These are phyloP conservation scores for Globodera rostochiensis DNA, from an alignment of 1,140 invertebrate genomes.

Conservation along the genomic window DNA sequence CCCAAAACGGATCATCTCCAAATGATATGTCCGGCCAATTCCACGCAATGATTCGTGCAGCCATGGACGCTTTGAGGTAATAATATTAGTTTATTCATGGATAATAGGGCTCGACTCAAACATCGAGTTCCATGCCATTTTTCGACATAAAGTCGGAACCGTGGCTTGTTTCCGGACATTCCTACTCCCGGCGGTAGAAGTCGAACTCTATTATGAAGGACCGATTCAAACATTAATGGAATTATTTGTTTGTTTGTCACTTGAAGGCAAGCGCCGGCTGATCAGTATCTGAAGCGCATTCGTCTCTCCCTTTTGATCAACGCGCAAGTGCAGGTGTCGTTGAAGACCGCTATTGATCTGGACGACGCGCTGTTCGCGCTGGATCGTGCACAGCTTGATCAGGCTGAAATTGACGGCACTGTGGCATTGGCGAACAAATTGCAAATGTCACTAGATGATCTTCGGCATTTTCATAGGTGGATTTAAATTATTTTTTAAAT, in stretches of 20 bases:
- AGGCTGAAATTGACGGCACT: neutral
- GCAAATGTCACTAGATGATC: neutral
- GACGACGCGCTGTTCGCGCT: slow-evolving; percentile 41
- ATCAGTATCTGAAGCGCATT: slow-evolving; percentile 15
- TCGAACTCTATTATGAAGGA: slow-evolving; percentile 16
- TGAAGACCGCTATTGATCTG: slow-evolving; percentile 22
- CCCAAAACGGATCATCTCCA: neutral
- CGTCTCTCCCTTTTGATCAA: slow-evolving; percentile 13
- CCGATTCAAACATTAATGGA: neutral
- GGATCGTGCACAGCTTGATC: slow-evolving; percentile 20
- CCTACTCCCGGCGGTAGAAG: slow-evolving; percentile 16
- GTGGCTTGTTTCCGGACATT: too few species aligned
- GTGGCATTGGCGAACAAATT: neutral
- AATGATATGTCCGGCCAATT: slow-evolving; percentile 22
- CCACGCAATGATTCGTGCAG: slow-evolving; percentile 20
- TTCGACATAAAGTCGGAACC: too few species aligned
- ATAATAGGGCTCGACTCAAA: too few species aligned
- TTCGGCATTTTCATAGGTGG: slow-evolving; percentile 5
- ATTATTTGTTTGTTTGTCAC: slow-evolving; percentile 6
- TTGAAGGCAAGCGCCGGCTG: neutral
- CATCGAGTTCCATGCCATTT: too few species aligned
- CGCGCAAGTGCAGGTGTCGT: slow-evolving; percentile 17
- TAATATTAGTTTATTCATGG: too few species aligned
- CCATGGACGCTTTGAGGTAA: slow-evolving; percentile 20
- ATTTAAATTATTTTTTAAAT: neutral